Base-by-base conservation (phyloP, 2,113 vertebrate species). In the Petrocephalus microphthalmus region DNA sequence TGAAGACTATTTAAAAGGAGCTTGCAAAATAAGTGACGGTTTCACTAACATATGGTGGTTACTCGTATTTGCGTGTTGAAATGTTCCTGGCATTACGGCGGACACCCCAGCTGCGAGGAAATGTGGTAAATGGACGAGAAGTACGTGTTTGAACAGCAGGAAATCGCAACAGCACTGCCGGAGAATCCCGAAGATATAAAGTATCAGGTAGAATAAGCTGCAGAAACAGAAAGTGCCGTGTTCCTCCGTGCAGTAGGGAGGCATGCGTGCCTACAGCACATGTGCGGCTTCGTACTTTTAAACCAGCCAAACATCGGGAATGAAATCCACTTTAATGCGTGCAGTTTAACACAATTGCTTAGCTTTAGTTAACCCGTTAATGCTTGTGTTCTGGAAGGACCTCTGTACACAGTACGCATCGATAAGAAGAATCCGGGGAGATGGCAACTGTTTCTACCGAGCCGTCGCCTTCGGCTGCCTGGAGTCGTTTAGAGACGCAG, bases 381-480 rank as follows among this genome's bases (percentile, higher is more conserved):
- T 54, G 33, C 0, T 86, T 92, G 29, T 91, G 11, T 52, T 90
- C 90, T 89, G 56, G 2, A 83, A 97, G 97, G 96, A 96, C 45
- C 91, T 96, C 71, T 94, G 93, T 92, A 90, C 91, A 74, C 93
- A 94, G 87, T 97, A 96, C 91, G 91, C 91, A 0, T 94, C 91
- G 0, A 94, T 97, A 88, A 95, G 97, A 57, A 95, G 94, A 92
- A 96, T 96, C 52, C 92, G 93, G 51, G 96, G 96, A 5, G 97
- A 97, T 64, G 97, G 97, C 0, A 97, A 97, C 91, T 97, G 97
- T 89, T 97, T 97, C 93, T 97, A 97, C 93, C 94, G 97, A 92
- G 96, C 95, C 15, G 53, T 97, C 89, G 95, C 94, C 90, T 97
- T 96, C 52, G 92, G 95, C 33, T 94, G 95, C 89, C 54, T 97